Base-by-base conservation (phyloP, 2,113 vertebrate species). In the Oostethus manadensis region DNA sequence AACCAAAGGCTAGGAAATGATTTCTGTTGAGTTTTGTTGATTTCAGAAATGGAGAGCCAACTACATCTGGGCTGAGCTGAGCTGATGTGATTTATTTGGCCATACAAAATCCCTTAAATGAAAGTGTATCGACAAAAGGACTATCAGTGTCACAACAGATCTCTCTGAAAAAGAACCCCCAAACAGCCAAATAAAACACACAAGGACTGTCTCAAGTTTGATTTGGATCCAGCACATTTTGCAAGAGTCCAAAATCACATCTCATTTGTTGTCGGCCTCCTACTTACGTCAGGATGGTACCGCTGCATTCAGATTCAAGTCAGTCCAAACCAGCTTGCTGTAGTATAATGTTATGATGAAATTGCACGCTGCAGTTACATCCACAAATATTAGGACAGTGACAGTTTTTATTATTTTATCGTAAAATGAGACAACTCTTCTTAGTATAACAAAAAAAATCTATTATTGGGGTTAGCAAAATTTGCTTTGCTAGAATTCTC, bases 81-180 rank as follows among this genome's bases (percentile, higher is more conserved):
- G 45, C 10, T 40, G 18, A 47, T 51, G 33, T 38, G 14, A 59
- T 57, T 50, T 51, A 68, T 57, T 50, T 57, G 70, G 59, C 49
- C 67, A 68, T 20, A 57, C 46, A 56, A 66, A 74, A 64, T 47
- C 38, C 47, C 46, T 35, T 53, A 47, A 70, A 13, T 66, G 44
- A 72, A 70, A 67, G 56, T 60, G 22, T 53, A 48, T 51, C 61
- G 33, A 51, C 53, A 51, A 60, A 66, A 64, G 33, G 20, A 64
- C 62, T 57, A 50, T 17, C 60, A 62, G 10, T n/a, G 16, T 71
- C 50, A 58, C 60, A 75, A 57, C 66, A 55, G 66, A 68, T 64
- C 63, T 57, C 71, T 55, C 66, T 48, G 64, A 48, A 20, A 20
- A 48, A 48, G 46, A 20, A 18, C 46, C 46, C 18, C 42, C 38